phyloP scores from a whole-genome alignment of 2,113 vertebrate species.

The Oryzias melastigma region DNA sequence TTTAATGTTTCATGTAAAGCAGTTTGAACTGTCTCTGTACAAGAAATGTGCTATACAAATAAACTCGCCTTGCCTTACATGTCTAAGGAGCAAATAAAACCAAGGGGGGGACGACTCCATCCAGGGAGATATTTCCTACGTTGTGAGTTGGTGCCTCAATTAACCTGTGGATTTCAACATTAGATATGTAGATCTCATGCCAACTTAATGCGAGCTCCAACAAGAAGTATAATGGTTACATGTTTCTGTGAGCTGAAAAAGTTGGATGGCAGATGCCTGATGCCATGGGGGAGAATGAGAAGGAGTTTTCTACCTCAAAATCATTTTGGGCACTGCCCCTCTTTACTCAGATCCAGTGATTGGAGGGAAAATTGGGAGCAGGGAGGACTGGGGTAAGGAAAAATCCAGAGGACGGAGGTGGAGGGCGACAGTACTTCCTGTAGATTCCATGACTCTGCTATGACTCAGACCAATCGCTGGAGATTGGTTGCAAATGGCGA shows the following conservation, averaged over 20 bases:
- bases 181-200: conserved; percentile 47
- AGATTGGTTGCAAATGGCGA: too few relatives aligned
- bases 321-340: conserved; percentile 32
- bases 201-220: conserved; percentile 18
- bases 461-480: too few relatives aligned
- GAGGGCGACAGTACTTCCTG: too few relatives aligned
- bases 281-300: conserved; percentile 23
- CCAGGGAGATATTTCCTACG: conserved; percentile 38
- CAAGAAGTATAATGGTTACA: conserved; percentile 50
- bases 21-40: too few relatives aligned
- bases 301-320: conserved; percentile 33
- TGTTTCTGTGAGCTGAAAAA: conserved; percentile 39
- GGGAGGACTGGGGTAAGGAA: background rate
- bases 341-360: conserved; percentile 33
- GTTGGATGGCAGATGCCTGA: conserved; percentile 45
- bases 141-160: conserved; percentile 43
- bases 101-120: too few relatives aligned
- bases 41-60: too few relatives aligned
- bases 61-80: too few relatives aligned
- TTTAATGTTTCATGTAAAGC: too few relatives aligned
- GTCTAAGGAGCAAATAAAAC: too few relatives aligned
- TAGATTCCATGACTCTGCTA: too few relatives aligned
- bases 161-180: conserved; percentile 45
- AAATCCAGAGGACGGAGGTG: background rate
- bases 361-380: conserved; percentile 24